Evolutionary conservation across 2,888 invertebrate species (phyloP), one percentile per base, ranked within the genome.

Genomic region (Mongoloraphidia duomilia): DNA sequence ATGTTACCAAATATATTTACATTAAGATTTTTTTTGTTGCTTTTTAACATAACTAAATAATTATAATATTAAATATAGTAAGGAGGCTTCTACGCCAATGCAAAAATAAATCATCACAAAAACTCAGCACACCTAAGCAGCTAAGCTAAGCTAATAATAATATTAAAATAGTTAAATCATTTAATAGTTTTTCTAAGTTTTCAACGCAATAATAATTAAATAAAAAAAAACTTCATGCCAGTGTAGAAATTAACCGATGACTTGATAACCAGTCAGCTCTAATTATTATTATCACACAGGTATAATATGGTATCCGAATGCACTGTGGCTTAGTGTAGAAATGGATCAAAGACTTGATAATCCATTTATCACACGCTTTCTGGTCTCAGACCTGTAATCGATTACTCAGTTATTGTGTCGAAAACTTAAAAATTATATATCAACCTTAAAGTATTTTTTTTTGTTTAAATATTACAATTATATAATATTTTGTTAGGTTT

Each of bases 121-220:
- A 26, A 61, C 52, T 57, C 65, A 64, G 63, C 64, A 65, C 64
- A 65, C 63, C 63, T 64, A 65, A 64, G 63, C 64, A 57, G 56
- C 56, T 54, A 58, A 58, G 57, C 57, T 55, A 39, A 39, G 17
- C 17, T 39, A 39, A 39, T 39, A 39, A 14, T 39, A 14, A 39
- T 39, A 9, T 38, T 39, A 14, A 12, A 39, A 39, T 39, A 9
- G 12, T 39, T 9, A 39, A 39, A 17, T 39, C n/a, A 17, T 39
- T 39, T 11, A 10, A 14, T 11, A 17, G 17, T 11, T 9, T 14
- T 17, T 26, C 26, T 26, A 26, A 26, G 26, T 26, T 26, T 26
- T 26, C 26, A 26, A 26, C 26, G 26, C 26, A 26, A 26, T 6
- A 26, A 26, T 26, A 17, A 17, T 17, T 17, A 26, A 26, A 26